Evolutionary conservation across 2,113 vertebrate species (phyloP), one percentile per base, ranked within the genome.

Genomic region (Actenoides lindsayi): DNA sequence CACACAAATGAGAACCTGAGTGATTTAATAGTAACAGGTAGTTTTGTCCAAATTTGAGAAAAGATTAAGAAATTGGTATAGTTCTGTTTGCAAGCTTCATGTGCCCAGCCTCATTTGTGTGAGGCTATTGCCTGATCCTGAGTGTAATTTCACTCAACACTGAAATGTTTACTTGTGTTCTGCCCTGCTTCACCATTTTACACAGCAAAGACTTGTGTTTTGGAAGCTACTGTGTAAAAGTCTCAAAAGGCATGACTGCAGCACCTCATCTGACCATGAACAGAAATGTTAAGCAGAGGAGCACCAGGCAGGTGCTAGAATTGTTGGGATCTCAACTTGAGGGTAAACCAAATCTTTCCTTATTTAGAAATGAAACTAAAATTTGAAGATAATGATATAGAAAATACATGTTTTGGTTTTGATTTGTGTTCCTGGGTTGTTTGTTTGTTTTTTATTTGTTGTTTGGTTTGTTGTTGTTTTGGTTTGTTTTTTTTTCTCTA

Each of bases 381-480:
- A 27, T 65, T 77, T 92, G 33, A 62, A 86, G 53, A 39, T 69
- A 48, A 53, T 70, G 65, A 39, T 41, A 30, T 74, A 73, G 65
- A 60, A 83, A 88, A 60, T 25, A 30, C 0, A 1, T 1, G 1
- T 6, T 64, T 50, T 48, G 37, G 17, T 59, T 59, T 70, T 16
- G 13, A 31, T 23, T 39, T 31, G 7, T 13, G 6, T 23, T 27
- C 13, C 31, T 56, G 9, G 30, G 13, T 17, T 41, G 9, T 10
- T 25, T 56, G 16, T 7, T 16, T 33, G 9, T 21, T 44, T 46
- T 30, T 54, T 14, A 51, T 51, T 51, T 51, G 6, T 27, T n/a
- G 8, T 46, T n/a, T 53, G 11, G 17, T 24, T 17, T 33, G 9
- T 9, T 24, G 46, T 39, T 9, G 39, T n/a, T 44, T 53, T 28